phyloP scores from a whole-genome alignment of 1,140 invertebrate genomes.

The Aporrectodea caliginosa region DNA sequence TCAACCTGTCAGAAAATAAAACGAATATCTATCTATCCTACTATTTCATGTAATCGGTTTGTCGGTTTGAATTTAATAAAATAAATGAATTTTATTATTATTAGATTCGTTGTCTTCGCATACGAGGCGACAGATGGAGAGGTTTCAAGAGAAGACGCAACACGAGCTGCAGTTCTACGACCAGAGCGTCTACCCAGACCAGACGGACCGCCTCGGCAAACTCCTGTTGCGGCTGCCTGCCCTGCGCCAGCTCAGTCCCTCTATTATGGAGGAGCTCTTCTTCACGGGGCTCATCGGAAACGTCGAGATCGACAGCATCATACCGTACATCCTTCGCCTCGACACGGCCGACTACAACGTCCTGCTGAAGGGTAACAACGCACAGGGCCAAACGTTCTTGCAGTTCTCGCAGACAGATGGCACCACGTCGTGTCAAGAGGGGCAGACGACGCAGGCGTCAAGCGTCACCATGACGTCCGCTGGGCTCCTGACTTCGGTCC shows the following conservation, averaged over 20 bases:
- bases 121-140: conserved; percentile 59
- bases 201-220: conserved; percentile 58
- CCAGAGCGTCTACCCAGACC: conserved; percentile 51
- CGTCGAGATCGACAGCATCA: conserved; percentile 84
- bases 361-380: conserved; percentile 33
- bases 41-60: no score
- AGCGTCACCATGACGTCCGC: no score
- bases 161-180: conserved; percentile 65
- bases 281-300: conserved; percentile 87
- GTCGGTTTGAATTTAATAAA: no score
- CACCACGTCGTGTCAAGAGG: no score
- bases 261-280: conserved; percentile 85
- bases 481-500: no score
- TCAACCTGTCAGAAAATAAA: no score
- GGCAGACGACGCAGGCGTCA: no score
- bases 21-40: no score
- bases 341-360: conserved; percentile 57
- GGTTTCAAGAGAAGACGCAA: conserved; percentile 70
- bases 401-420: no score
- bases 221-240: conserved; percentile 72
- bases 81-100: background rate
- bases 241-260: conserved; percentile 70
- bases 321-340: conserved; percentile 86
- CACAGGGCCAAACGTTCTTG: no score
- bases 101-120: background rate